Evolutionary conservation across 2,888 invertebrate genomes (phyloP).

Genomic region (Aleiodes leptofemur): DNA sequence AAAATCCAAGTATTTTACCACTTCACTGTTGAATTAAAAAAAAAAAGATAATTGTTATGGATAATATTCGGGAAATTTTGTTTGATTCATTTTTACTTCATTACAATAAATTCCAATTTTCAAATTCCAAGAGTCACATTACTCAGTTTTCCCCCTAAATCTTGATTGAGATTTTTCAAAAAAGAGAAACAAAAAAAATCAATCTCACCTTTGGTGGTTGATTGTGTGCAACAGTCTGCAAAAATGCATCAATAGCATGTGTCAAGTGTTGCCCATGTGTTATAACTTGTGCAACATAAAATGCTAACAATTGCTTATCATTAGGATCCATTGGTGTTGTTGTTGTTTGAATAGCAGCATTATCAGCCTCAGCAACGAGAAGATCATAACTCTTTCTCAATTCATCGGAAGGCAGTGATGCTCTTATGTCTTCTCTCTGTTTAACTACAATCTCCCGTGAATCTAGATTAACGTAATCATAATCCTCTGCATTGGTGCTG

Average conservation of each 20-base stretch:
- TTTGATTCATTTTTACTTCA: too few species aligned
- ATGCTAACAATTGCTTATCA: conserved; percentile 89
- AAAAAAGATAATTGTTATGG: too few species aligned
- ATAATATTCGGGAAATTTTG: too few species aligned
- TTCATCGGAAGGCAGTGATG: conserved; percentile 82
- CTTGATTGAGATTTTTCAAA: neutral
- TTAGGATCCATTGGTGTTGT: conserved; percentile 80
- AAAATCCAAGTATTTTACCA: too few species aligned
- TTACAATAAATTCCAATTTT: too few species aligned
- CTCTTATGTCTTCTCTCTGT: conserved; percentile 85
- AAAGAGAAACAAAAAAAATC: conserved; percentile 54
- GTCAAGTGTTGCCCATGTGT: conserved; percentile 90
- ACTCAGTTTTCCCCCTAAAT: too few species aligned
- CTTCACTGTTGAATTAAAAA: too few species aligned
- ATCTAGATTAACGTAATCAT: conserved; percentile 92
- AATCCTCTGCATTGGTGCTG: conserved; percentile 83
- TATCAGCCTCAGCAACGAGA: conserved; percentile 84
- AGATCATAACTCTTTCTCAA: conserved; percentile 86
- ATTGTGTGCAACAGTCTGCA: conserved; percentile 93
- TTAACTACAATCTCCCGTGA: conserved; percentile 84
- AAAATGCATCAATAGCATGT: conserved; percentile 93
- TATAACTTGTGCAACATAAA: conserved; percentile 91
- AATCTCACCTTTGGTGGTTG: conserved; percentile 88
- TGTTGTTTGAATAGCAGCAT: conserved; percentile 76
- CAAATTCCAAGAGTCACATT: too few species aligned